phyloP scores from a whole-genome alignment of 37 sponge, comb jelly and placozoan species.

The Dysidea cf. avara region DNA sequence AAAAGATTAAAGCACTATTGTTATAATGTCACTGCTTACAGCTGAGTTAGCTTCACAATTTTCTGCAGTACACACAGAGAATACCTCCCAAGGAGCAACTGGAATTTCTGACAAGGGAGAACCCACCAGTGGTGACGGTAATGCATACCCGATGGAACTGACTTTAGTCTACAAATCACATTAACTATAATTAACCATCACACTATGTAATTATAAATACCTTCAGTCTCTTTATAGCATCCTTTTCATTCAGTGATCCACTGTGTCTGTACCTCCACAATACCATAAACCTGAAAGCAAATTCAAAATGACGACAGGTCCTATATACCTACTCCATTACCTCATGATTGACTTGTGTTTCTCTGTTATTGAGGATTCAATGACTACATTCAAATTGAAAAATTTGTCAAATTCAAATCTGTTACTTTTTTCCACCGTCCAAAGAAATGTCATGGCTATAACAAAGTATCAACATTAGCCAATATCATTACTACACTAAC shows the following conservation, averaged over 20 bases:
- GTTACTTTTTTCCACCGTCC: conserved; percentile 14
- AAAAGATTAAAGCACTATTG: too few species aligned
- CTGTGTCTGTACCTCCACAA: conserved; percentile 43
- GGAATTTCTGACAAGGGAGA: conserved; percentile 26
- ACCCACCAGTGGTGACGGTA: conserved; percentile 51
- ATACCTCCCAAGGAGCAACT: conserved; percentile 52
- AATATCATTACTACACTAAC: not conserved
- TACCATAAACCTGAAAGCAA: conserved; percentile 26
- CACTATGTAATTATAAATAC: too few species aligned
- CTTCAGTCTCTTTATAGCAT: too few species aligned
- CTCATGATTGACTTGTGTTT: too few species aligned
- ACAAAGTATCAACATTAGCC: too few species aligned
- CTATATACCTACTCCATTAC: too few species aligned
- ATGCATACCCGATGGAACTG: conserved; percentile 54
- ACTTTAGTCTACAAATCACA: too few species aligned
- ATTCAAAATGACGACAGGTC: too few species aligned
- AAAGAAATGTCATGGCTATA: too few species aligned
- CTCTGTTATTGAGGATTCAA: too few species aligned
- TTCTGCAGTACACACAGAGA: conserved; percentile 41
- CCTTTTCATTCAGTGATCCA: too few species aligned
- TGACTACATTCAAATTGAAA: not conserved
- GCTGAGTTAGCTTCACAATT: conserved; percentile 29
- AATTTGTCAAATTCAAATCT: not conserved
- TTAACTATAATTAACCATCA: too few species aligned
- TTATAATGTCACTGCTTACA: not conserved